Evolutionary conservation across 2,888 invertebrate species (phyloP).

Genomic region (Melieria crassipennis): DNA sequence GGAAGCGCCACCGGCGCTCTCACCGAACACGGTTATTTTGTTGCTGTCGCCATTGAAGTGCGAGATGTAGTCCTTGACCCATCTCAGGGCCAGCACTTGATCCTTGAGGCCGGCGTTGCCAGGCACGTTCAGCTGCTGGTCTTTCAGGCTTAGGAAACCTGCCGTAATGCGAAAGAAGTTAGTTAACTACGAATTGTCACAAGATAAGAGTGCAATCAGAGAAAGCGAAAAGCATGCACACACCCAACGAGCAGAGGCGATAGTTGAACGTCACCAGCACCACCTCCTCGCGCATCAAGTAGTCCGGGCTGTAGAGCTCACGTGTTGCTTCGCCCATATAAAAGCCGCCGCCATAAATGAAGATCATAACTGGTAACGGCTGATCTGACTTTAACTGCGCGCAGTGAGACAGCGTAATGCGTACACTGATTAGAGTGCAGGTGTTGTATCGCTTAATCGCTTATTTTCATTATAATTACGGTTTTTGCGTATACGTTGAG

Average conservation of each 20-base stretch:
- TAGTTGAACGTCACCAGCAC: constrained; percentile 67
- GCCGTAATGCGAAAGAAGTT: not conserved
- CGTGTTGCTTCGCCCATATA: constrained; percentile 61
- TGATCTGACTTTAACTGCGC: constrained; percentile 46
- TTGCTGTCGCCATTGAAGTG: constrained; percentile 67
- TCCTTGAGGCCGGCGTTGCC: constrained; percentile 70
- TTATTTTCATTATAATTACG: constrained; percentile 41
- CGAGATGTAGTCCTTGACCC: constrained; percentile 67
- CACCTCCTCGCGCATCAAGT: constrained; percentile 65
- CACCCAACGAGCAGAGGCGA: constrained; percentile 65
- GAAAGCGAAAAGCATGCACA: constrained; percentile 12
- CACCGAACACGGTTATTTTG: constrained; percentile 68
- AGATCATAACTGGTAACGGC: constrained; percentile 64
- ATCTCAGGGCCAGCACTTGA: constrained; percentile 67
- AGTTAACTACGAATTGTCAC: not conserved
- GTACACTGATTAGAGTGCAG: not conserved
- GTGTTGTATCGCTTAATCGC: not conserved
- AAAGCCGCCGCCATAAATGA: constrained; percentile 68
- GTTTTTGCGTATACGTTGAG: constrained; percentile 66
- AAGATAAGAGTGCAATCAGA: no score
- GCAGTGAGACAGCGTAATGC: constrained; percentile 8
- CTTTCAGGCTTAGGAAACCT: constrained; percentile 68
- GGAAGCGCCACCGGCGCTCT: constrained; percentile 67
- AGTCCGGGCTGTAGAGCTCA: constrained; percentile 63
- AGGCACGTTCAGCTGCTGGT: constrained; percentile 66